These are phyloP conservation scores for Linhomoeus sp. DNA, from an alignment of 2,888 invertebrate genomes.

Conservation along the genomic window DNA sequence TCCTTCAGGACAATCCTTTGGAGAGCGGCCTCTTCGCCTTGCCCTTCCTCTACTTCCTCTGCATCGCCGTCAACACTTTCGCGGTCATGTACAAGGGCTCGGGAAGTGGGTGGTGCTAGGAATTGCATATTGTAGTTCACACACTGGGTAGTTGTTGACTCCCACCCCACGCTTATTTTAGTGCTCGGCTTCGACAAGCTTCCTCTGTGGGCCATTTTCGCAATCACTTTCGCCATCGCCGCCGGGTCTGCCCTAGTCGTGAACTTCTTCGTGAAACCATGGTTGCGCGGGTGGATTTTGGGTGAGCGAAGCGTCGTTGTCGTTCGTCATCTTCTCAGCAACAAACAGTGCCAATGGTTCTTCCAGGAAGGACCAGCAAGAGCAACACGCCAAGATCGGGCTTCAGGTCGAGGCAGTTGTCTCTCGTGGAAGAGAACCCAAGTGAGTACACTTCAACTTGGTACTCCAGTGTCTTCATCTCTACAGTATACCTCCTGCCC, in stretches of 20 bases:
- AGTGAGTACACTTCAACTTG: too few species aligned
- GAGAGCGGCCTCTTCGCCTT: constrained; percentile 60
- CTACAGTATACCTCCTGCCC: too few species aligned
- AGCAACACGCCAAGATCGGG: too few species aligned
- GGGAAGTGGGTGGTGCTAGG: constrained; percentile 44
- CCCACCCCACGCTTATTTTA: too few species aligned
- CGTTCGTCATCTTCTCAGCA: too few species aligned
- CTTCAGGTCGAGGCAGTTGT: too few species aligned
- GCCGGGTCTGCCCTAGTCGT: background rate
- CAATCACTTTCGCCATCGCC: background rate
- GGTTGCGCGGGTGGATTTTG: constrained; percentile 27
- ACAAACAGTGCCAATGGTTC: too few species aligned
- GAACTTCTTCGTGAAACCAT: constrained; percentile 35
- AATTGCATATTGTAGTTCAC: background rate
- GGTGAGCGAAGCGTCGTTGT: too few species aligned
- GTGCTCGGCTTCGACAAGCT: background rate
- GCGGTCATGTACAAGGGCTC: constrained; percentile 87
- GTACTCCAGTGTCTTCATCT: too few species aligned
- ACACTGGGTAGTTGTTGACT: too few species aligned
- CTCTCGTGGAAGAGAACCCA: too few species aligned
- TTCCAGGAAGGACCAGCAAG: too few species aligned
- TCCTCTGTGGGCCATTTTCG: background rate
- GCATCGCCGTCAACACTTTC: constrained; percentile 72
- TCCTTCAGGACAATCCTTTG: constrained; percentile 44
- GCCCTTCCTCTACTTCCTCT: constrained; percentile 78